Base-by-base conservation (phyloP, 2,797 vertebrate species). In the Cryptoprocta ferox region DNA sequence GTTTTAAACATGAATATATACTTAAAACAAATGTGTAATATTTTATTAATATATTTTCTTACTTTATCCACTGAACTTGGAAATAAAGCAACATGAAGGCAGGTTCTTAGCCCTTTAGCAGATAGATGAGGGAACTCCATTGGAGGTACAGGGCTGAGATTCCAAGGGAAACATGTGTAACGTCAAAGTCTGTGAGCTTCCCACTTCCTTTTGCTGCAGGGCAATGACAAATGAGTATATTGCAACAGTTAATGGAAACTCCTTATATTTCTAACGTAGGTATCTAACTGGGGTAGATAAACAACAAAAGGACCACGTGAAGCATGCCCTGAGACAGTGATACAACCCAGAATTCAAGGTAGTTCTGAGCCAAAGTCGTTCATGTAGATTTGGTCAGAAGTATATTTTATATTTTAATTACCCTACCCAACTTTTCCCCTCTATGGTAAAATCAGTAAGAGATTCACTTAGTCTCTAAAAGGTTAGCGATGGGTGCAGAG, bases 21-120 rank as follows among this genome's bases (percentile, higher is more conserved):
- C 56, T 86, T 92, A 16, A 96, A 86, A 82, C 32, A 63, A 63
- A 68, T 39, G 21, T 89, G 9, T 21, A 32, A 37, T 39, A 86
- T 73, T 93, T 53, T 42, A 93, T 84, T 80, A 88, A 48, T 80
- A 94, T 30, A 1, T 66, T 68, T 85, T 89, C 53, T 83, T 66
- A 78, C 30, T 84, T 61, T 42, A 82, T 56, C 61, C 32, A 59
- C 59, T 75, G 4, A 94, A 88, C n/a, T 78, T 63, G 63, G 45
- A 91, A 92, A 39, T 68, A 61, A 83, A 68, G 45, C 48, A 71
- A 90, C 8, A 65, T 30, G 35, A 63, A 83, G 4, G 11, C 26
- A 19, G 6, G 14, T 73, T 76, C n/a, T 71, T 50, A 48, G 39
- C 7, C 9, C 53, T 28, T 59, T 18, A 48, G 7, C 2, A 63